These are phyloP conservation scores for Rachycentron canadum DNA, from an alignment of 2,797 vertebrate species.

Conservation along the genomic window DNA sequence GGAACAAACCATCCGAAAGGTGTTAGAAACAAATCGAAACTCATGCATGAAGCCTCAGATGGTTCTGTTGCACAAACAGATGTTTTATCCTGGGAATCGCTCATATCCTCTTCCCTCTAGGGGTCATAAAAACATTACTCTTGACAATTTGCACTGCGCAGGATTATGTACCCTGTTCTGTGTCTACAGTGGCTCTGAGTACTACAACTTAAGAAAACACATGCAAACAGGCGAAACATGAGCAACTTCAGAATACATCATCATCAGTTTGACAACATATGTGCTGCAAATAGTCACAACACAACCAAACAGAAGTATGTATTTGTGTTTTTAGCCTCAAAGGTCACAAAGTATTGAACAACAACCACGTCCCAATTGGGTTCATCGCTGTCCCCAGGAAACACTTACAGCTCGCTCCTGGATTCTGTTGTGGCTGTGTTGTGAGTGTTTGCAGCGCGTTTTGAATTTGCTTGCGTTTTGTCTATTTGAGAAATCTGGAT, in stretches of 20 bases:
- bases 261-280: neutral
- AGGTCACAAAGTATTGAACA: too few relatives aligned
- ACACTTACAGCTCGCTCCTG: too few relatives aligned
- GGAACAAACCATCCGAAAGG: conserved; percentile 6
- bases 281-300: neutral
- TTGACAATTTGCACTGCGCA: neutral
- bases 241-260: too few relatives aligned
- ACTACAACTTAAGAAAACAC: neutral
- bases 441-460: too few relatives aligned
- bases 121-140: neutral
- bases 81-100: neutral
- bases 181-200: neutral
- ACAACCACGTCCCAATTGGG: too few relatives aligned
- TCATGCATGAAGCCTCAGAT: neutral
- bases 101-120: neutral
- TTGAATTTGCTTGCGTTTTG: too few relatives aligned
- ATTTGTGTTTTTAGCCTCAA: too few relatives aligned
- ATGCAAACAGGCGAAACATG: neutral
- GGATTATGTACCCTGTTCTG: neutral
- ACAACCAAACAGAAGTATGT: neutral
- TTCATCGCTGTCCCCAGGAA: too few relatives aligned
- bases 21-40: neutral
- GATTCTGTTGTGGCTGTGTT: too few relatives aligned
- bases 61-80: neutral
- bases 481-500: too few relatives aligned